phyloP scores from a whole-genome alignment of 2,113 vertebrate genomes.

The Corvus cornix region DNA sequence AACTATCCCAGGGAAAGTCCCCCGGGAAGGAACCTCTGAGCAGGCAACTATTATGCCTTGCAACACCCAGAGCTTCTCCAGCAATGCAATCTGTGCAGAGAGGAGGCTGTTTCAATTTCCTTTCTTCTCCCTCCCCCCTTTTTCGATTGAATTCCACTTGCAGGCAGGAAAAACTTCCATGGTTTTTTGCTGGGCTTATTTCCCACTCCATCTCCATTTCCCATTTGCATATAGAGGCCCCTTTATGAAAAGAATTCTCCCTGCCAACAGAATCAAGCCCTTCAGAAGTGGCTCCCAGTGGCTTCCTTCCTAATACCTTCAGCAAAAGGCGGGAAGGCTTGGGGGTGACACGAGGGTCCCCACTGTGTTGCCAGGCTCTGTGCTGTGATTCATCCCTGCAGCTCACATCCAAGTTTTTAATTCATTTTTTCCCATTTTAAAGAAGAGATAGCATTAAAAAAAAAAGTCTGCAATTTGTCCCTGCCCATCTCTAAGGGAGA shows the following conservation, averaged over 20 bases:
- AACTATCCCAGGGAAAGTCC: constrained; percentile 22
- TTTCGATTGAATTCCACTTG: neutral
- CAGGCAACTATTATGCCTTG: neutral
- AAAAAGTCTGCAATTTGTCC: neutral
- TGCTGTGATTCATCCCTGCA: neutral
- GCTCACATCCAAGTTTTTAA: neutral
- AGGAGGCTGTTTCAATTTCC: neutral
- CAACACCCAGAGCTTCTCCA: neutral
- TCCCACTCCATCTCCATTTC: neutral
- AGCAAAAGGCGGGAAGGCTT: neutral
- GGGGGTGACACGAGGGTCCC: neutral
- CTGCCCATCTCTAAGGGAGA: neutral
- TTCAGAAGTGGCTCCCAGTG: neutral
- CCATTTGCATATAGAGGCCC: neutral
- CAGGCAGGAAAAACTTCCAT: neutral
- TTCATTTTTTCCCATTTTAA: neutral
- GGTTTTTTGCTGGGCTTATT: constrained; percentile 1
- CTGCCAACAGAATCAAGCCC: neutral
- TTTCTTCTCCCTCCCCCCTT: neutral
- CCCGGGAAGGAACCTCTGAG: constrained; percentile 1
- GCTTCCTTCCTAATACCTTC: neutral
- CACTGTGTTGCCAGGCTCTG: neutral
- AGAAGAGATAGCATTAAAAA: neutral
- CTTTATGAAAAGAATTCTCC: neutral
- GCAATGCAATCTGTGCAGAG: neutral